These are phyloP conservation scores for Ditylenchus weischeri DNA, from an alignment of 2,888 invertebrate genomes.

Conservation along the genomic window DNA sequence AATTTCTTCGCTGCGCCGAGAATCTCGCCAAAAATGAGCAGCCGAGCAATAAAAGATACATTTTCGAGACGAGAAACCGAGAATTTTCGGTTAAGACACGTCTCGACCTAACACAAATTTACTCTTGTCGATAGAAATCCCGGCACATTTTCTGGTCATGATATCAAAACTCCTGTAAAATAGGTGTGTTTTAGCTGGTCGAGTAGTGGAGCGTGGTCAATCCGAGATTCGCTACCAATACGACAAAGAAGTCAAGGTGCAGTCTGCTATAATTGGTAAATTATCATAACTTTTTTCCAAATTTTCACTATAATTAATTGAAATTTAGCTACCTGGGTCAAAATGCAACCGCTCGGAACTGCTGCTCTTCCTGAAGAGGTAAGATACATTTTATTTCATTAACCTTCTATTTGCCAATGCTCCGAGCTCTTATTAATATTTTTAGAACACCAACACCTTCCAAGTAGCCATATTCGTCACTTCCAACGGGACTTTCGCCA, in stretches of 20 bases:
- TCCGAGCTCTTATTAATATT: neutral
- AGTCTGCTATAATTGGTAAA: slow-evolving; percentile 31
- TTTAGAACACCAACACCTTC: slow-evolving; percentile 58
- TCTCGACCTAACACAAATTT: no score
- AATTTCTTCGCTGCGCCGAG: no score
- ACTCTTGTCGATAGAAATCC: no score
- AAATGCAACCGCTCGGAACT: slow-evolving; percentile 56
- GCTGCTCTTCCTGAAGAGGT: slow-evolving; percentile 48
- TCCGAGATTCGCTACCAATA: slow-evolving; percentile 59
- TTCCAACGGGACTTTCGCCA: slow-evolving; percentile 56
- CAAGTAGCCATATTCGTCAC: slow-evolving; percentile 57
- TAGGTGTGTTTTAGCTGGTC: slow-evolving; percentile 38
- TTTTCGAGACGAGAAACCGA: no score
- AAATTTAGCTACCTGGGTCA: slow-evolving; percentile 53
- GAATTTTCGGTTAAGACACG: no score
- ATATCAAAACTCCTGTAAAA: no score
- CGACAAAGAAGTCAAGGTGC: slow-evolving; percentile 52
- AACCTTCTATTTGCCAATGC: no score
- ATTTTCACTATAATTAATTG: no score
- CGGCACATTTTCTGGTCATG: no score
- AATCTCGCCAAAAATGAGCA: no score
- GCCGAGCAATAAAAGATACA: no score
- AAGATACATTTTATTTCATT: neutral
- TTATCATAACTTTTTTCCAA: no score
- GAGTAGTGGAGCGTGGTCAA: slow-evolving; percentile 56